Evolutionary conservation across 2,888 invertebrate genomes (phyloP), one percentile per base, ranked within the genome.

Genomic region (Melangyna quadrimaculata): DNA sequence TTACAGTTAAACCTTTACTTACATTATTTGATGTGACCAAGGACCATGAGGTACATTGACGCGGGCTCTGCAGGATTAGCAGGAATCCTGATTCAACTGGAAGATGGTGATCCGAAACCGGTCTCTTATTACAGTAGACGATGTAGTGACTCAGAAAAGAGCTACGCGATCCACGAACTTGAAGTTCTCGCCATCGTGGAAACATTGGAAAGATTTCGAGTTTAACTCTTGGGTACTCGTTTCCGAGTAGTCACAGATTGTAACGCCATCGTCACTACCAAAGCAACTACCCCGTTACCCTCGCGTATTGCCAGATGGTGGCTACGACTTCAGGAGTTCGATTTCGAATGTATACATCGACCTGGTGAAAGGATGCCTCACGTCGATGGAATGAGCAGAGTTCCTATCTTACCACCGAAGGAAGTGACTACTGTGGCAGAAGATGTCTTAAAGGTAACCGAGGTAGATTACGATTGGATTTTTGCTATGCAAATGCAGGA

Each of bases 261-360:
- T 65, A 88, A 88, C 7, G 87, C 90, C 0, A 71, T 92, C 0
- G 87, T 87, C 3, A 88, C 89, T 1, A 90, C 89, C 1, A 88
- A 88, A 7, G 72, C 77, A 6, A 89, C 88, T 48, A 88, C 89
- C 55, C 82, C 89, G 1, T 51, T 90, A 63, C 65, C 87, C 35
- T 88, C 89, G 2, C 73, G 89, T 12, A 88, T 90, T 19, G 89
- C 89, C n/a, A n/a, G 89, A 32, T 90, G 90, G 89, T 81, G 81
- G 72, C 37, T 88, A 12, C 24, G 24, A n/a, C 51, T 89, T 27
- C 87, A 88, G 32, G 89, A 88, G 35, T 88, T 83, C 45, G 75
- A 87, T 53, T 87, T 86, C n/a, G 69, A 78, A 2, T 78, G 87
- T 8, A 24, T 73, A 24, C 87, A 89, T 73, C 87, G 87, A 71